Percentiles rank a stretch among this genome's conserved stretches.
These are phyloP conservation scores for Tetragnatha versicolor DNA, from an alignment of 1,140 invertebrate genomes.

Conservation along the genomic window DNA sequence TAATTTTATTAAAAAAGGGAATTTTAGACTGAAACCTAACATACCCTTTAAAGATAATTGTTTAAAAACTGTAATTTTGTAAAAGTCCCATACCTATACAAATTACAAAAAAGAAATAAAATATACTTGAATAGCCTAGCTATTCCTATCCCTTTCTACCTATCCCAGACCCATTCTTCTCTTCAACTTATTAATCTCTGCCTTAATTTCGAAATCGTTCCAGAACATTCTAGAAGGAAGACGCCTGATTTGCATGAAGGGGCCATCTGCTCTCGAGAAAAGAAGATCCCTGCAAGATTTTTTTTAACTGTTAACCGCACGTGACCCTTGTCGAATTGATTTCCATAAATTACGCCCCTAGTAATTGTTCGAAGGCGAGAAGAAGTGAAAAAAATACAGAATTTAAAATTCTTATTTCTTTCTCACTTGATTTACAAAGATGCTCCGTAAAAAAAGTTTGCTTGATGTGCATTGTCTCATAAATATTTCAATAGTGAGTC, in stretches of 20 bases:
- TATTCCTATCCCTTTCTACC: no score
- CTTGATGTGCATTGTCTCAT: constrained; percentile 35
- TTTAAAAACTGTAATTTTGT: no score
- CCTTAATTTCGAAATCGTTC: constrained; percentile 46
- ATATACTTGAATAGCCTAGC: no score
- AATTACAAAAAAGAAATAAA: no score
- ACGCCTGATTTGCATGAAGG: constrained; percentile 37
- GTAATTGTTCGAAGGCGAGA: constrained; percentile 36
- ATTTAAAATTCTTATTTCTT: constrained; percentile 48
- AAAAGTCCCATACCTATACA: no score
- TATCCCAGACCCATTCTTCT: no score
- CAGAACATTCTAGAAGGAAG: not conserved
- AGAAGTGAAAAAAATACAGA: constrained; percentile 41
- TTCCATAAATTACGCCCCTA: constrained; percentile 49
- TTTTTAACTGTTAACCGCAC: constrained; percentile 29
- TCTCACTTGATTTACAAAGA: constrained; percentile 27
- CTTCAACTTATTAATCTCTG: constrained; percentile 36
- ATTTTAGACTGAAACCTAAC: no score
- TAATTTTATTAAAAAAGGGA: no score
- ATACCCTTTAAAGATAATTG: no score
- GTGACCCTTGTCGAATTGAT: constrained; percentile 49
- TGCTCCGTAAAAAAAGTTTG: not conserved
- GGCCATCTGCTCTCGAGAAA: constrained; percentile 40
- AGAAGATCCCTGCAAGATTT: constrained; percentile 25
- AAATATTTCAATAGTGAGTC: constrained; percentile 44